A percentile compares a stretch with the other conserved stretches of the same genome.
These are phyloP conservation scores for Xanthorhoe spadicearia DNA, from an alignment of 2,888 invertebrate species.

Conservation along the genomic window DNA sequence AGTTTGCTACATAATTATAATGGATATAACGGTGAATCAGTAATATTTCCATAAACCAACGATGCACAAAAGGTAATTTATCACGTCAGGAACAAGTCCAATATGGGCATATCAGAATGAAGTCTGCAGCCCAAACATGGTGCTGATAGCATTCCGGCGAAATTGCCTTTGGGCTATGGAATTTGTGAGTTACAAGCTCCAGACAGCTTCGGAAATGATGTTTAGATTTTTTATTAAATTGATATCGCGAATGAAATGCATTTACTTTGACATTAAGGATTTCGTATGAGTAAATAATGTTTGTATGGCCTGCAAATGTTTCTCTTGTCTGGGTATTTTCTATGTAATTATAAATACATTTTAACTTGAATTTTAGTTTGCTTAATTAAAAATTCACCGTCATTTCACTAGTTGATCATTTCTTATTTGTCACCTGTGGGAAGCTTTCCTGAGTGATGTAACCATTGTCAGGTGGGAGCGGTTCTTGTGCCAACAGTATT, in stretches of 20 bases:
- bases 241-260: not conserved
- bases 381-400: constrained; percentile 8
- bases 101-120: constrained; percentile 23
- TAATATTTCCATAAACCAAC: constrained; percentile 5
- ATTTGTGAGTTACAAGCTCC: not conserved
- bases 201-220: not conserved
- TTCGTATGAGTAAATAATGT: no score
- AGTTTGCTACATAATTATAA: no score
- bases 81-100: constrained; percentile 9
- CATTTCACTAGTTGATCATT: constrained; percentile 8
- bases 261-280: no score
- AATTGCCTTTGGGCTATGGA: constrained; percentile 17
- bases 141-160: constrained; percentile 9
- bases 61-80: constrained; percentile 6
- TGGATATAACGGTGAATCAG: not conserved
- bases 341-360: no score
- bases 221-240: not conserved
- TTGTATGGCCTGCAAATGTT: no score
- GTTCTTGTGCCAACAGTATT: constrained; percentile 34
- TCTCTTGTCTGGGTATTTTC: no score
- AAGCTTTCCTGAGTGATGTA: constrained; percentile 42
- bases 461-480: constrained; percentile 39
- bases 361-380: no score
- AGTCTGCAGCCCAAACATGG: constrained; percentile 17
- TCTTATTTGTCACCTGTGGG: constrained; percentile 24